These are phyloP conservation scores for Adoxophyes honmai DNA, from an alignment of 1,140 invertebrate species.

Conservation along the genomic window DNA sequence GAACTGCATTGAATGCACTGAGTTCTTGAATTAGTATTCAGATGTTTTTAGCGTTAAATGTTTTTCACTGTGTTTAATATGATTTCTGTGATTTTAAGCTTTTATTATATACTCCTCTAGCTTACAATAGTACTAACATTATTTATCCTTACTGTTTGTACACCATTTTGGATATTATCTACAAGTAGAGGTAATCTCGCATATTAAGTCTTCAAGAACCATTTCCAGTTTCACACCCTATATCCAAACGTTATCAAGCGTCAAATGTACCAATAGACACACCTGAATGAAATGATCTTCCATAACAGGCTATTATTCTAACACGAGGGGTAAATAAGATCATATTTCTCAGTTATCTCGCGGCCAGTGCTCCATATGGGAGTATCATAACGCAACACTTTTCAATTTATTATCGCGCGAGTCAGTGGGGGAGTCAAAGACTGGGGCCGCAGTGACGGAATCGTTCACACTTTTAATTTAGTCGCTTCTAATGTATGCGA, in stretches of 20 bases:
- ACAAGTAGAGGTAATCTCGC: too few relatives aligned
- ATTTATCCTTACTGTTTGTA: too few relatives aligned
- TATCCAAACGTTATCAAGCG: too few relatives aligned
- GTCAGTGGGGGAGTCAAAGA: slow-evolving; percentile 38
- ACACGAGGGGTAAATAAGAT: slow-evolving; percentile 52
- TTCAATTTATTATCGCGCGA: slow-evolving; percentile 57
- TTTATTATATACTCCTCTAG: too few relatives aligned
- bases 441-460: slow-evolving; percentile 38
- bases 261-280: too few relatives aligned
- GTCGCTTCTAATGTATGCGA: slow-evolving; percentile 71
- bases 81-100: too few relatives aligned
- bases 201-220: too few relatives aligned
- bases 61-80: too few relatives aligned
- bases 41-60: background rate
- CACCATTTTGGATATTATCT: too few relatives aligned
- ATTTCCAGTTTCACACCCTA: too few relatives aligned
- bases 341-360: slow-evolving; percentile 53
- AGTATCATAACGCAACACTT: slow-evolving; percentile 63
- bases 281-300: background rate
- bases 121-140: too few relatives aligned
- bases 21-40: background rate
- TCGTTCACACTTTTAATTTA: slow-evolving; percentile 75
- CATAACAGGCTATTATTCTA: slow-evolving; percentile 23
- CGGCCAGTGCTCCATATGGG: slow-evolving; percentile 51
- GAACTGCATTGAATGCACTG: background rate